Evolutionary conservation across 2,113 vertebrate genomes (phyloP).

Genomic region (Jacana jacana): DNA sequence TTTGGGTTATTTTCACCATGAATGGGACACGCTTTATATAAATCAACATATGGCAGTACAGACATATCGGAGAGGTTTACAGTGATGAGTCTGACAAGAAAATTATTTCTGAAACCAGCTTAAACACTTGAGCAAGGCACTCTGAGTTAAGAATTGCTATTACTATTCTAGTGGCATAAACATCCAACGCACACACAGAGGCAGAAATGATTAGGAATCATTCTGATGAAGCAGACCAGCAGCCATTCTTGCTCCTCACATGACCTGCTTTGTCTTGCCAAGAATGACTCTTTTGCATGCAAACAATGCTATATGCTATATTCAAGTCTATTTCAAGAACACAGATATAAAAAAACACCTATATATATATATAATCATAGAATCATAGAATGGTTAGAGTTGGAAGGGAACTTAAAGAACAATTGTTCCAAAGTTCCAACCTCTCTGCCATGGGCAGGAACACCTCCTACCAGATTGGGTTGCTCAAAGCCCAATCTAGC

Average conservation of each 20-base stretch:
- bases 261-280: neutral
- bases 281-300: neutral
- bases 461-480: too few species aligned
- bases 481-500: too few species aligned
- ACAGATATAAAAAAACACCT: neutral
- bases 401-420: too few species aligned
- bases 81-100: conserved; percentile 22
- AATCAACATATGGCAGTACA: neutral
- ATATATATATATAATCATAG: neutral
- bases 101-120: conserved; percentile 18
- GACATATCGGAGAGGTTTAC: neutral
- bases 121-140: conserved; percentile 5
- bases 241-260: neutral
- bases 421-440: too few species aligned
- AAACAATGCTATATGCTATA: neutral
- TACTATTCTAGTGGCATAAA: neutral
- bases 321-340: neutral
- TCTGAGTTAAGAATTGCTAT: neutral
- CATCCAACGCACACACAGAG: neutral
- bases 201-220: neutral
- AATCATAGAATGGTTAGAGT: too few species aligned
- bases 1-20: neutral
- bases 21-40: neutral
- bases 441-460: too few species aligned
- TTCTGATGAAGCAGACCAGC: neutral